A percentile compares a stretch with the other conserved stretches of the same genome.
Conservation (phyloP, 2,113 vertebrate species). For the Rana temporaria region DNA sequence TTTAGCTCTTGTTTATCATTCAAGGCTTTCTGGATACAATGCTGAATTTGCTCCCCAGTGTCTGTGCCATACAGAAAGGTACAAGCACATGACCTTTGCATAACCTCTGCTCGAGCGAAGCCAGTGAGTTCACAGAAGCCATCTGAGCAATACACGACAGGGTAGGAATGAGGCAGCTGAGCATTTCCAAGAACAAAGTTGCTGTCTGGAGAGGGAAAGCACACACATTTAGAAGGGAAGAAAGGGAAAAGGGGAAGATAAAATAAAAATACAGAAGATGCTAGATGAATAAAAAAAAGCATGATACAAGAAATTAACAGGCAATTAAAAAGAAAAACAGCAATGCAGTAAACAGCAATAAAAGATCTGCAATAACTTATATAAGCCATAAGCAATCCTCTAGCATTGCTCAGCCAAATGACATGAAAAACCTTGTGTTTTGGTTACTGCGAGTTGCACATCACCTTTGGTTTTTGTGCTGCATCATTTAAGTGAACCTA, state of each 20-base stretch:
- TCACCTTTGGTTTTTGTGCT: too few relatives aligned
- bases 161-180: conserved; percentile 71
- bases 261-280: background rate
- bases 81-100: conserved; percentile 75
- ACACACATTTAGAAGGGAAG: too few relatives aligned
- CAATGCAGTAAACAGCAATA: too few relatives aligned
- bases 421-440: too few relatives aligned
- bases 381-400: too few relatives aligned
- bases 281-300: background rate
- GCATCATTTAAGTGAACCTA: too few relatives aligned
- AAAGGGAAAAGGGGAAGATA: too few relatives aligned
- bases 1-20: conserved; percentile 73
- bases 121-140: conserved; percentile 78
- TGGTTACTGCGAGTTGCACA: too few relatives aligned
- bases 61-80: conserved; percentile 74
- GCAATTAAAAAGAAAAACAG: background rate
- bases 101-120: conserved; percentile 75
- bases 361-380: too few relatives aligned
- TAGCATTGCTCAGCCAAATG: too few relatives aligned
- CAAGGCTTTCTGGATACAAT: conserved; percentile 70
- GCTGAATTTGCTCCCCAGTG: conserved; percentile 70
- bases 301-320: background rate
- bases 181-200: conserved; percentile 78
- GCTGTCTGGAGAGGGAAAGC: conserved; percentile 67
- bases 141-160: conserved; percentile 77